Percentiles rank a stretch among this genome's conserved stretches.
These are phyloP conservation scores for Barnardius zonarius DNA, from an alignment of 2,113 vertebrate species.

Conservation along the genomic window DNA sequence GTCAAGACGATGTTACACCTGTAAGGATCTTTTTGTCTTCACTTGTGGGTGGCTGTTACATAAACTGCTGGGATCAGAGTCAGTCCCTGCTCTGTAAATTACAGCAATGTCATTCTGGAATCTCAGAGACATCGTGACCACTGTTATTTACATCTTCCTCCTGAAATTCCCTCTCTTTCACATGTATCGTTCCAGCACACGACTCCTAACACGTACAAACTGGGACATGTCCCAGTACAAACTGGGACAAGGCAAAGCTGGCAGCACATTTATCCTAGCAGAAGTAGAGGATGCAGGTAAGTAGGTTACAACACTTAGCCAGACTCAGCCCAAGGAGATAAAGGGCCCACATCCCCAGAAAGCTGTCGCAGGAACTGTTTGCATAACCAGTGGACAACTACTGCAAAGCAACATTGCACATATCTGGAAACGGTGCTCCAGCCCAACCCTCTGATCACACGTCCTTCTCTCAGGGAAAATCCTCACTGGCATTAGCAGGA, in stretches of 20 bases:
- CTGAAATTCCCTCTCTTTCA: background rate
- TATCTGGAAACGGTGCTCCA: fast-evolving
- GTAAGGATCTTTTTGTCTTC: background rate
- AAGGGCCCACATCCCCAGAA: background rate
- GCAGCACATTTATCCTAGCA: background rate
- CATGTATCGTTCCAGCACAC: background rate
- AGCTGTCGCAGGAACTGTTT: background rate
- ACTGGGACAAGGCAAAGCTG: conserved; percentile 33
- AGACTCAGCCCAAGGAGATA: background rate
- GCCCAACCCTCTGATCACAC: background rate
- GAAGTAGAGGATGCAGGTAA: conserved; percentile 21
- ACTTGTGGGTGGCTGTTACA: background rate
- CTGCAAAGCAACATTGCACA: fast-evolving
- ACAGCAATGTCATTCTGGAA: background rate
- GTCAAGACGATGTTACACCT: background rate
- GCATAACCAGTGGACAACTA: background rate
- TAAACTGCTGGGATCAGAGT: background rate
- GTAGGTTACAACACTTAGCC: conserved; percentile 2
- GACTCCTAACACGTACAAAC: background rate
- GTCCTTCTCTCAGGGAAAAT: background rate
- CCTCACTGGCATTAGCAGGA: background rate
- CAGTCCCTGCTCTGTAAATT: background rate
- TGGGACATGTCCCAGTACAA: background rate
- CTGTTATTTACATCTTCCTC: background rate
- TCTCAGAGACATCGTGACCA: fast-evolving